Conservation (phyloP, 1,140 invertebrate genomes). For the Lucilia cuprina region DNA sequence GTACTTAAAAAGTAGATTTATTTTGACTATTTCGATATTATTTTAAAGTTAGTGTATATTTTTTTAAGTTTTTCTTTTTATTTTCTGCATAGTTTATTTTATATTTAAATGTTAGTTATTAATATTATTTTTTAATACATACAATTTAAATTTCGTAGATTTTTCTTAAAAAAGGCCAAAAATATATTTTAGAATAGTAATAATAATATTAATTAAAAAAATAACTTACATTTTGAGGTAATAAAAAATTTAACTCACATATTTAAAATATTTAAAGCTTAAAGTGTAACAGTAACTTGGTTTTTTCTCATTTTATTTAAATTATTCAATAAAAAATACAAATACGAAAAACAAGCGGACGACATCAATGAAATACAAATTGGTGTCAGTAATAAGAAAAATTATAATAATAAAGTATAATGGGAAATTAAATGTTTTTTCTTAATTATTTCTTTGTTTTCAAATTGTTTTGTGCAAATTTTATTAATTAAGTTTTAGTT, state of each 20-base stretch:
- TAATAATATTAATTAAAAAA: background rate
- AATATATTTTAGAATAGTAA: slow-evolving; percentile 15
- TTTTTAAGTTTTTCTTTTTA: background rate
- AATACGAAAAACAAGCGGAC: background rate
- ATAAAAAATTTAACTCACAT: slow-evolving; percentile 38
- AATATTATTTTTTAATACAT: slow-evolving; percentile 46
- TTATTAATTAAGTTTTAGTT: background rate
- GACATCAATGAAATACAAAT: background rate
- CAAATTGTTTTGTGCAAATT: background rate
- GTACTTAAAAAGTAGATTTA: slow-evolving; percentile 21
- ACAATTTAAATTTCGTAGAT: slow-evolving; percentile 50
- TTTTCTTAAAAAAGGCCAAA: slow-evolving; percentile 40
- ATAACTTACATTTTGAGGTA: slow-evolving; percentile 38
- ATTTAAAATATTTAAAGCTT: slow-evolving; percentile 36
- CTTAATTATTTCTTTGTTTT: too few species aligned
- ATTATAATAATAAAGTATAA: background rate
- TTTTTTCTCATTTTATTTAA: slow-evolving; percentile 17
- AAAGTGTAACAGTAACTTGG: slow-evolving; percentile 33
- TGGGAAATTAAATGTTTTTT: background rate
- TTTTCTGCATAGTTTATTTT: background rate
- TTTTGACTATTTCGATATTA: slow-evolving; percentile 31
- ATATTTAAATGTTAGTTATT: slow-evolving; percentile 43
- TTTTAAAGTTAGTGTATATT: slow-evolving; percentile 14
- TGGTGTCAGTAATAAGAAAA: background rate
- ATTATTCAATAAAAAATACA: slow-evolving; percentile 18